Percentiles rank a stretch among this genome's conserved stretches.
These are phyloP conservation scores for Aplocera efformata DNA, from an alignment of 2,888 invertebrate genomes.

Conservation along the genomic window DNA sequence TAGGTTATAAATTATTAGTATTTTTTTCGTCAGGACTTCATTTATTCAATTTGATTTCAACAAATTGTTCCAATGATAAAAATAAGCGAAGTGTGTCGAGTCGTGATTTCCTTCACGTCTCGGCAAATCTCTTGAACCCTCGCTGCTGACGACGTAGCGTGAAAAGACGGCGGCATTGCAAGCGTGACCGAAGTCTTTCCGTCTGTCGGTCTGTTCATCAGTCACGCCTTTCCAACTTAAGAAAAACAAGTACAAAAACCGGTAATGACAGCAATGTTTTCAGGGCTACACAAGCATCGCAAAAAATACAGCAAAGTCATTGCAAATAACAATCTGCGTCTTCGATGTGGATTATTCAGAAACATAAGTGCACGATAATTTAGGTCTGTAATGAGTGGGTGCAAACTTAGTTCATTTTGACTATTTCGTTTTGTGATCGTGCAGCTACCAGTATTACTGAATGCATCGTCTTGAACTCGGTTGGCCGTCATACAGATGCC, in stretches of 20 bases:
- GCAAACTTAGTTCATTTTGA: slow-evolving; percentile 38
- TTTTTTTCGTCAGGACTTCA: too few relatives aligned
- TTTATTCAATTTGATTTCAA: too few relatives aligned
- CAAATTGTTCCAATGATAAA: slow-evolving; percentile 4
- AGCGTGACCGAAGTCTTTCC: slow-evolving; percentile 23
- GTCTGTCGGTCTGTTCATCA: slow-evolving; percentile 18
- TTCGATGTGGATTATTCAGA: slow-evolving; percentile 42
- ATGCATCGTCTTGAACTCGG: slow-evolving; percentile 14
- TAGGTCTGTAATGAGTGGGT: slow-evolving; percentile 48
- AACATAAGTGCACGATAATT: slow-evolving; percentile 43
- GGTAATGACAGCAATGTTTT: slow-evolving; percentile 10
- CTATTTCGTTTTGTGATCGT: slow-evolving; percentile 37
- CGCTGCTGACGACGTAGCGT: slow-evolving; percentile 18
- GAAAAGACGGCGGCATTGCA: slow-evolving; percentile 19
- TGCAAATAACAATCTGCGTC: slow-evolving; percentile 42
- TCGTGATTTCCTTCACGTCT: slow-evolving; percentile 24
- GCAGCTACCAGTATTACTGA: slow-evolving; percentile 40
- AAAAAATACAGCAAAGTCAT: slow-evolving; percentile 40
- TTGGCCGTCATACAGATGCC: background rate
- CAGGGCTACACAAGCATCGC: slow-evolving; percentile 14
- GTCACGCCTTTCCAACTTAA: slow-evolving; percentile 20
- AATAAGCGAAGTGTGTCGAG: slow-evolving; percentile 12
- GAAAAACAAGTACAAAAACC: slow-evolving; percentile 12
- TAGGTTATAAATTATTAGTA: too few relatives aligned
- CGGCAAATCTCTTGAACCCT: slow-evolving; percentile 15